Evolutionary conservation across 2,888 invertebrate genomes (phyloP).

Genomic region (Bellardia pandia): DNA sequence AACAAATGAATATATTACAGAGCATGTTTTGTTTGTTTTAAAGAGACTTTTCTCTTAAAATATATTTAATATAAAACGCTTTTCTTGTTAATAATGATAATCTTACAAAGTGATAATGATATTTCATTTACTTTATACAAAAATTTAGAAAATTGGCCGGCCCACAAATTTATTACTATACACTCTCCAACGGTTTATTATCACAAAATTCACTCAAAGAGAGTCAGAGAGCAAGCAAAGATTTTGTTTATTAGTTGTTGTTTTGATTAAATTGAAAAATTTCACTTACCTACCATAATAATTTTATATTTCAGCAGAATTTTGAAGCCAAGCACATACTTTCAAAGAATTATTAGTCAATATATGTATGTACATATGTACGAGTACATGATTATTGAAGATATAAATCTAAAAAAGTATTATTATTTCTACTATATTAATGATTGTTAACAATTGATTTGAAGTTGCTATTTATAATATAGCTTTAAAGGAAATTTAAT

Average conservation of each 20-base stretch:
- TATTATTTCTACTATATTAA: constrained; percentile 2
- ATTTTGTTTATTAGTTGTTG: constrained; percentile 48
- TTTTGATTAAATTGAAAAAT: constrained; percentile 39
- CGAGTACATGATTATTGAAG: background rate
- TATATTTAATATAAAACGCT: constrained; percentile 50
- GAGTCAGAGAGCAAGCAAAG: background rate
- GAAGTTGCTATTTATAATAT: background rate
- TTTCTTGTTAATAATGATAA: constrained; percentile 31
- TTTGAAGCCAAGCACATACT: constrained; percentile 6
- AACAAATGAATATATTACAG: background rate
- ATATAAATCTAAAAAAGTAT: background rate
- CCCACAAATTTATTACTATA: constrained; percentile 40
- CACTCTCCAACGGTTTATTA: background rate
- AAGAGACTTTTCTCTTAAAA: constrained; percentile 38
- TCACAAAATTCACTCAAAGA: background rate
- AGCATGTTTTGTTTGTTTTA: constrained; percentile 5
- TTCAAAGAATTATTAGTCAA: constrained; percentile 42
- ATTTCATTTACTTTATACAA: background rate
- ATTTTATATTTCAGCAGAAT: constrained; percentile 26
- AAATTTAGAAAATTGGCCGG: constrained; percentile 23
- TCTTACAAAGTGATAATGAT: constrained; percentile 25
- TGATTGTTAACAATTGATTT: background rate
- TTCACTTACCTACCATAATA: constrained; percentile 75
- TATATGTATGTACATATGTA: background rate
- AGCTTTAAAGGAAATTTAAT: constrained; percentile 9